Conservation (phyloP, 2,797 vertebrate species). For the Muscicapa striata region DNA sequence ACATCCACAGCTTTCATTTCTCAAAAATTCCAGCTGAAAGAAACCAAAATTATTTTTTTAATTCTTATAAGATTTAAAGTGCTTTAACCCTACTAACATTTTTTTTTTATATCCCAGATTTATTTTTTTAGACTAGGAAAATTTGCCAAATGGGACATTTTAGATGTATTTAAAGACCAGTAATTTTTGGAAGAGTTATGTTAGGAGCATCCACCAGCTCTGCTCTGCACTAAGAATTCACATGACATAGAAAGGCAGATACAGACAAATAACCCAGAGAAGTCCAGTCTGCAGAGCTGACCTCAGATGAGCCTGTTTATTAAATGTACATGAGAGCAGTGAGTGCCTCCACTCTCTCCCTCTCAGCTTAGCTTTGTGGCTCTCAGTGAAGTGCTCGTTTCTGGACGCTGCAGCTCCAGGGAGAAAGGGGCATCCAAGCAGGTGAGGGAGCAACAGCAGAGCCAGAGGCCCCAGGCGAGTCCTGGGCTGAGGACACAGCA, state of each 20-base stretch:
- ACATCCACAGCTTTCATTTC: background rate
- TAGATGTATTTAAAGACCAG: background rate
- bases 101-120: background rate
- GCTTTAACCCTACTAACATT: background rate
- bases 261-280: background rate
- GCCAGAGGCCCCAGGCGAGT: background rate
- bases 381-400: background rate
- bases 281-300: background rate
- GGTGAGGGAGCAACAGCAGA: slow-evolving; percentile 28
- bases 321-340: background rate
- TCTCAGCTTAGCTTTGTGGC: fast-evolving
- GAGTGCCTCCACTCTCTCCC: background rate
- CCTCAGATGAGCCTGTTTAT: background rate
- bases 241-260: background rate
- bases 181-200: background rate
- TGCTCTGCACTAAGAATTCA: background rate
- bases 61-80: background rate
- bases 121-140: background rate
- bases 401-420: background rate
- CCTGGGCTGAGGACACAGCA: background rate
- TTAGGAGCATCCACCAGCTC: background rate
- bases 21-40: background rate
- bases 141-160: background rate
- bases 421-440: slow-evolving; percentile 2
- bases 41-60: background rate